Base-by-base conservation (phyloP, 2,113 vertebrate species). In the Herpailurus yagouaroundi region DNA sequence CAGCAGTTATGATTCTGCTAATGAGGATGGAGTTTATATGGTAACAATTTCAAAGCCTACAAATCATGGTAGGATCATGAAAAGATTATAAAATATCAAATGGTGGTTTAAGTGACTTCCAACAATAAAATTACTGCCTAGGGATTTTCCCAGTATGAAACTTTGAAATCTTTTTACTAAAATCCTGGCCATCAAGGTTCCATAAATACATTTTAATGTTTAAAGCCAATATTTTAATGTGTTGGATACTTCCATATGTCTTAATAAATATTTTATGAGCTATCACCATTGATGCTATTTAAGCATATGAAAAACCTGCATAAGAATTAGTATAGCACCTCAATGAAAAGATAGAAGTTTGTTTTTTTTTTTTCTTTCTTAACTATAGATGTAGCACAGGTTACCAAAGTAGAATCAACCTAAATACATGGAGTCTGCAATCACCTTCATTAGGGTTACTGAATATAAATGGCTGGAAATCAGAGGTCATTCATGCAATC, bases 191-290 rank as follows among this genome's bases (percentile, higher is more conserved):
- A 68, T 27, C 92, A 81, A 88, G 9, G 60, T 41, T 55, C 79
- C 52, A 66, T 91, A 98, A 97, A 98, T 97, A 91, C 94, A 98
- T 95, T 86, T 8, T 79, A 69, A 38, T 83, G 33, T 79, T 96
- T 11, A 12, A 97, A 96, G 11, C 25, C 55, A 98, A 86, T 96
- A 97, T 91, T 98, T 95, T 98, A 97, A 97, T 95, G 88, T 93
- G 87, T 96, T 95, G 71, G 86, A 21, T 97, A 93, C n/a, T 97
- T 98, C 29, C 91, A 57, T 48, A 98, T 97, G 97, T 98, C 96
- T 98, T 96, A 98, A 98, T 98, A 98, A 98, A 98, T 98, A 98
- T 97, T 98, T 97, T 96, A 98, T 98, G 64, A 97, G 81, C 55
- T 93, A 97, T 96, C 31, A 96, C 18, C 71, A 91, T 29, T 91